Evolutionary conservation across 2,113 vertebrate genomes (phyloP), one percentile per base, ranked within the genome.

Genomic region (Peucedramus taeniatus): DNA sequence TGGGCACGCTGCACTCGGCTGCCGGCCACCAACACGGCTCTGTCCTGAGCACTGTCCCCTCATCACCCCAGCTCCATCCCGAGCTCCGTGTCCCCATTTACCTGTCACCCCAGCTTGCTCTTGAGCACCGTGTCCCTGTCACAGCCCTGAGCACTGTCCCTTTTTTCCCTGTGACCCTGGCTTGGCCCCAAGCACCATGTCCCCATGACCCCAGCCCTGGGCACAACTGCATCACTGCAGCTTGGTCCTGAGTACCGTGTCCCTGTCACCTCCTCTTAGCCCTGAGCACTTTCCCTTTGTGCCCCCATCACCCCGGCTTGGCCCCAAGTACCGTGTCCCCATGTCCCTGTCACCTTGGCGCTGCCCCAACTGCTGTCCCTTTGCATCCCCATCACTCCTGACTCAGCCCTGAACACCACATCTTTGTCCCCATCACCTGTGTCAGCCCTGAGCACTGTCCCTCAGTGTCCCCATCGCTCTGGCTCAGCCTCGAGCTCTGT

Each of bases 1-100:
- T 19, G 28, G 63, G 35, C 69, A 54, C 1, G 0, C 22, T 8
- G 1, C 0, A 0, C 66, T 40, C 3, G 1, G 45, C 45, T 18
- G 9, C 50, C 7, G 24, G 49, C 57, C 47, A 31, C 37, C 33
- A 22, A 1, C 44, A 20, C 12, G 18, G 54, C 39, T 45, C 37
- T 33, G 63, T 8, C 53, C 53, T 15, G 31, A 51, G 27, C 71
- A 22, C 49, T 27, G 63, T 68, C 33, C 72, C 37, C 72, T 51
- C 45, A 7, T 69, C 27, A 27, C 53, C 72, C 33, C 11, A 4
- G 20, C 61, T 37, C 39, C 49, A 27, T 45, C 33, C 40, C 4
- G 3, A 45, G 37, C 63, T 6, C 66, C 20, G 6, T 31, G 54
- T 5, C 71, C 54, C 16, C 66, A 42, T 64, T 40, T 79, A 28